Evolutionary conservation across 2,888 invertebrate genomes (phyloP).

Genomic region (Agrochola macilenta): DNA sequence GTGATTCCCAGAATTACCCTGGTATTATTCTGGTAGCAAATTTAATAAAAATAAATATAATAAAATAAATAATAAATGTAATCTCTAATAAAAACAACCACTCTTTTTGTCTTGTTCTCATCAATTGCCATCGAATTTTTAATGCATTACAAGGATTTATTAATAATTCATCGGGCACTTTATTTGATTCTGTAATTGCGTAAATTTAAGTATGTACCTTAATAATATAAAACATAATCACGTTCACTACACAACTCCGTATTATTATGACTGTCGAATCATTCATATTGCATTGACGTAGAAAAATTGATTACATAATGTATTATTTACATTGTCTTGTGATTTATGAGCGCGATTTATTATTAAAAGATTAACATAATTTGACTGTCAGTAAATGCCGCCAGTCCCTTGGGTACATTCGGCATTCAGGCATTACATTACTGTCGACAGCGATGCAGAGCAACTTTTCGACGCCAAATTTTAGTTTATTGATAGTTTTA

Average conservation of each 20-base stretch:
- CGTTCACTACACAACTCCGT: not conserved
- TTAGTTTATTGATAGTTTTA: too few species aligned
- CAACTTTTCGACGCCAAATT: too few species aligned
- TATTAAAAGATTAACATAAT: constrained; percentile 27
- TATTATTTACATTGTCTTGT: constrained; percentile 2
- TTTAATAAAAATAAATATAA: too few species aligned
- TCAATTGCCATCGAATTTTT: not conserved
- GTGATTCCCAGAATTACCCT: too few species aligned
- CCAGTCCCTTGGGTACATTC: too few species aligned
- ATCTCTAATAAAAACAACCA: not conserved
- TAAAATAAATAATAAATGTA: too few species aligned
- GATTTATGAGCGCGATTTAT: constrained; percentile 19
- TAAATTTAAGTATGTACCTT: not conserved
- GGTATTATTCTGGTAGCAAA: too few species aligned
- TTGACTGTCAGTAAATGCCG: not conserved
- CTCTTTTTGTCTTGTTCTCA: not conserved
- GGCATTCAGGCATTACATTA: too few species aligned
- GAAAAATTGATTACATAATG: constrained; percentile 13
- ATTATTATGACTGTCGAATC: not conserved
- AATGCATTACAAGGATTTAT: constrained; percentile 10
- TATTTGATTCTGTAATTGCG: not conserved
- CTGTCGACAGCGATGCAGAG: too few species aligned
- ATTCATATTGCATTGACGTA: constrained; percentile 3
- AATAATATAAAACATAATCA: not conserved
- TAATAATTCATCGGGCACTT: constrained; percentile 15